Percentiles rank a stretch among this genome's conserved stretches.
phyloP scores from a whole-genome alignment of 2,888 invertebrate genomes.

The Tetragonisca angustula region DNA sequence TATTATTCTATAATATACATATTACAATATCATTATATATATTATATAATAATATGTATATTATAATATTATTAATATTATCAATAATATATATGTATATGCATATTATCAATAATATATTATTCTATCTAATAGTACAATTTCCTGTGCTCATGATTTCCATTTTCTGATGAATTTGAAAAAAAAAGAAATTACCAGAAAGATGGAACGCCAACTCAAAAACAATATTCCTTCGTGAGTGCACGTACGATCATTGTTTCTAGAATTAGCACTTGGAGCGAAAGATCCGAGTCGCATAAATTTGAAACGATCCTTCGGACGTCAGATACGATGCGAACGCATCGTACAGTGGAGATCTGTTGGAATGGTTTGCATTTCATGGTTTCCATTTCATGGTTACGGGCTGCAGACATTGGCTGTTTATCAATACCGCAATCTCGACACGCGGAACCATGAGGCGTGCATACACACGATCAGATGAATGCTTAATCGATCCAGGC shows the following conservation, averaged over 20 bases:
- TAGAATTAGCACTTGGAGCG: neutral
- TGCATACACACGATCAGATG: slow-evolving; percentile 35
- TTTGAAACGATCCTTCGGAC: neutral
- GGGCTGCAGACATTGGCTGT: slow-evolving; percentile 15
- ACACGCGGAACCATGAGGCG: slow-evolving; percentile 38
- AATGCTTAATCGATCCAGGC: slow-evolving; percentile 42
- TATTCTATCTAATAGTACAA: no score
- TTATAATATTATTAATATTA: no score
- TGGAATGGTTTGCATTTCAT: slow-evolving; percentile 30
- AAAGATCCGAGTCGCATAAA: neutral
- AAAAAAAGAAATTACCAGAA: neutral
- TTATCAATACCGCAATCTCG: slow-evolving; percentile 33
- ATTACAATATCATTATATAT: no score
- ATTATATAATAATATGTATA: no score
- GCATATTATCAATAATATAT: no score
- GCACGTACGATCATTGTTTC: neutral
- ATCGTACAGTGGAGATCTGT: neutral
- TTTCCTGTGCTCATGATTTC: neutral
- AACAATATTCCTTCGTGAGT: neutral
- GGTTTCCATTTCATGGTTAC: slow-evolving; percentile 37
- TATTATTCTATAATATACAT: no score
- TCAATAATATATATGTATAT: no score
- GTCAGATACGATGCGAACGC: neutral
- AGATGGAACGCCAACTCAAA: neutral
- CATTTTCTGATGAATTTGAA: neutral